A percentile compares a stretch with the other conserved stretches of the same genome.
These are phyloP conservation scores for Drosophila orena DNA, from an alignment of 1,140 invertebrate genomes.

Conservation along the genomic window DNA sequence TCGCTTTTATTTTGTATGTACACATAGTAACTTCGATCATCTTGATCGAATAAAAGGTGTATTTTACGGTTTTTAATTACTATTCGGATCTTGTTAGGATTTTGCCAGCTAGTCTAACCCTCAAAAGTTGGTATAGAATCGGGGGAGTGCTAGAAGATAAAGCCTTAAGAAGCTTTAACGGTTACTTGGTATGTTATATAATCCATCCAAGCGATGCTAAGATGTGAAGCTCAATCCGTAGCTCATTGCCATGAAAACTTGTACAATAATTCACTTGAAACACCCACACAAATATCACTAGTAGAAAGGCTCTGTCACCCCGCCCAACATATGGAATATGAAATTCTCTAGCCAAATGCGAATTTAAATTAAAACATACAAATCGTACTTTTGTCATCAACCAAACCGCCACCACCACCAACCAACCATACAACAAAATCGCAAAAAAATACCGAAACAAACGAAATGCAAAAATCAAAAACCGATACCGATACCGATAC, in stretches of 20 bases:
- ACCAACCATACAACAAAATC: constrained; percentile 52
- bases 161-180: neutral
- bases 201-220: neutral
- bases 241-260: constrained; percentile 25
- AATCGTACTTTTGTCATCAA: constrained; percentile 74
- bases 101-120: neutral
- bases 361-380: constrained; percentile 70
- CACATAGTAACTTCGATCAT: too few relatives aligned
- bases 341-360: constrained; percentile 39
- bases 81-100: neutral
- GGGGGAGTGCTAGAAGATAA: too few relatives aligned
- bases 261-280: constrained; percentile 36
- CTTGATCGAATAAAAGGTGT: too few relatives aligned
- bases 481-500: constrained; percentile 22
- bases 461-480: constrained; percentile 45
- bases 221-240: constrained; percentile 26
- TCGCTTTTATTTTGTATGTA: too few relatives aligned
- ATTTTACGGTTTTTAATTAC: too few relatives aligned
- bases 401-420: constrained; percentile 64
- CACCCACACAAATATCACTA: constrained; percentile 33
- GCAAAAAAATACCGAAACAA: constrained; percentile 47
- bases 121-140: too few relatives aligned
- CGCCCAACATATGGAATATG: constrained; percentile 32
- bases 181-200: too few relatives aligned
- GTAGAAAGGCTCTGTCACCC: constrained; percentile 44